phyloP scores from a whole-genome alignment of 2,797 vertebrate species.

The Limosa lapponica region DNA sequence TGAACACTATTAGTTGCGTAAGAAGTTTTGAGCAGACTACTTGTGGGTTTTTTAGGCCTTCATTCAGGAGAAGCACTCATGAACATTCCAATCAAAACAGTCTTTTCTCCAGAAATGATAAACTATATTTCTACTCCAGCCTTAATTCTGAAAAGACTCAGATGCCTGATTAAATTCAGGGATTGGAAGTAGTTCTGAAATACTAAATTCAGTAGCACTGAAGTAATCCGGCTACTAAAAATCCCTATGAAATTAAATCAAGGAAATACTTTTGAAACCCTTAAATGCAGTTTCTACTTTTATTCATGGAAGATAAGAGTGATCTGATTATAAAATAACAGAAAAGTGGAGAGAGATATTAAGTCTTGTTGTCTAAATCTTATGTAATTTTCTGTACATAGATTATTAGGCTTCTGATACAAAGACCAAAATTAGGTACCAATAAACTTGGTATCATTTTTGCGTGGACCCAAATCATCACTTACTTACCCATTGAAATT shows the following conservation, averaged over 20 bases:
- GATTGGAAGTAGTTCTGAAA: not conserved
- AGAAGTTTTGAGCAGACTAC: not conserved
- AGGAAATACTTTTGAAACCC: not conserved
- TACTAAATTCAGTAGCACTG: no score
- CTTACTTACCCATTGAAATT: not conserved
- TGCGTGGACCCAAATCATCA: not conserved
- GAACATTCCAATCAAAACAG: not conserved
- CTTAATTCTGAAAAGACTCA: not conserved
- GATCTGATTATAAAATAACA: not conserved
- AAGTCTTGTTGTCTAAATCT: not conserved
- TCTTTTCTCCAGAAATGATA: not conserved
- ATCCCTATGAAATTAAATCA: not conserved
- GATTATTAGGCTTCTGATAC: not conserved
- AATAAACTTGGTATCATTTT: not conserved
- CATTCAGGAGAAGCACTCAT: not conserved
- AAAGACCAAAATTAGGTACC: not conserved
- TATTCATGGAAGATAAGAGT: not conserved
- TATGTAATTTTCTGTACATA: not conserved
- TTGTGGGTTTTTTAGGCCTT: not conserved
- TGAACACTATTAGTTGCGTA: not conserved
- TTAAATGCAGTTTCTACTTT: not conserved
- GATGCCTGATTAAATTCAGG: not conserved
- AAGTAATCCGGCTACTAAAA: slow-evolving; percentile 14
- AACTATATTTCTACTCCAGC: not conserved
- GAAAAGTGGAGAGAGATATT: not conserved